Evolutionary conservation across 1,140 invertebrate genomes (phyloP).

Genomic region (Alviniconcha marisindica): DNA sequence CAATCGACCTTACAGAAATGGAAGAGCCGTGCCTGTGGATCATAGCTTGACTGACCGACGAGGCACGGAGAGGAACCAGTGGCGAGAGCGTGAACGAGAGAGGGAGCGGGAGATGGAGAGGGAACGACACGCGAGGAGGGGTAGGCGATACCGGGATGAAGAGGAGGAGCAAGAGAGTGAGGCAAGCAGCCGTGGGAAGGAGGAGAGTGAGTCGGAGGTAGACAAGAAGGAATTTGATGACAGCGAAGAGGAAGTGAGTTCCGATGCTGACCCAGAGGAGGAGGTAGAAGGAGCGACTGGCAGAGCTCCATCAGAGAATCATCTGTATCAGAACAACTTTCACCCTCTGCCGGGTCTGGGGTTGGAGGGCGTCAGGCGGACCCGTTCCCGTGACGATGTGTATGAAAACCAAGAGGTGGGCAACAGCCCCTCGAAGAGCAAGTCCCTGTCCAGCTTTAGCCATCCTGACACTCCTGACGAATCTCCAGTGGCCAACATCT

Average conservation of each 20-base stretch:
- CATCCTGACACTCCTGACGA: constrained; percentile 46
- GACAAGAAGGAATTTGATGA: constrained; percentile 49
- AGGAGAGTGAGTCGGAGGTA: constrained; percentile 27
- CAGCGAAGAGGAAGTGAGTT: constrained; percentile 41
- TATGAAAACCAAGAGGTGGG: constrained; percentile 29
- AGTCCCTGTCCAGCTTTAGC: constrained; percentile 63
- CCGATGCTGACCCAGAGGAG: constrained; percentile 34
- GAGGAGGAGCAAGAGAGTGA: constrained; percentile 3
- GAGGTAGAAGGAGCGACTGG: constrained; percentile 5
- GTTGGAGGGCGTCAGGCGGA: neutral
- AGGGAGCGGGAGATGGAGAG: constrained; percentile 3
- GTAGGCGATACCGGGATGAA: neutral
- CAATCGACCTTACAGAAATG: neutral
- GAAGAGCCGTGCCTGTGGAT: neutral
- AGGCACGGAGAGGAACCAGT: neutral
- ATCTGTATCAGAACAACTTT: constrained; percentile 16
- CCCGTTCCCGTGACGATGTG: constrained; percentile 9
- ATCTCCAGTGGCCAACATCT: constrained; percentile 39
- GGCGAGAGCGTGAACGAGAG: neutral
- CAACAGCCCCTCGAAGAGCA: constrained; percentile 29
- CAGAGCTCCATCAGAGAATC: neutral
- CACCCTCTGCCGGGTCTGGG: constrained; percentile 5
- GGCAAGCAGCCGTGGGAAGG: neutral
- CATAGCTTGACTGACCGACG: neutral
- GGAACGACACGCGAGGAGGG: constrained; percentile 30